Evolutionary conservation across 2,113 vertebrate species (phyloP).

Genomic region (Todiramphus chloris): DNA sequence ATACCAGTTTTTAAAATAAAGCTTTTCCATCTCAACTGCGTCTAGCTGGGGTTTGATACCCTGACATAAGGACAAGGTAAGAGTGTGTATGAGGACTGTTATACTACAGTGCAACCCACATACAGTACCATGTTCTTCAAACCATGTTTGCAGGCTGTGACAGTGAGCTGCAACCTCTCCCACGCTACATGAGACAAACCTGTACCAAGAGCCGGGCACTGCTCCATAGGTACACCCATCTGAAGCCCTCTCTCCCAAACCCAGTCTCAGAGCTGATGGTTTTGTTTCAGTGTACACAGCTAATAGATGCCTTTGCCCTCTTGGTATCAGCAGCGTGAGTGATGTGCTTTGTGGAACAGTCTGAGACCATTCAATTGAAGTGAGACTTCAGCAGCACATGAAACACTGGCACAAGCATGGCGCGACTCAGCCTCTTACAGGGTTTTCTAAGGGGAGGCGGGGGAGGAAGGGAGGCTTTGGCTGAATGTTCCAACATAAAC

Average conservation of each 20-base stretch:
- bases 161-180: background rate
- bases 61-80: background rate
- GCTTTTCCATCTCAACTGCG: background rate
- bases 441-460: background rate
- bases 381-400: background rate
- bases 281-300: background rate
- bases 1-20: background rate
- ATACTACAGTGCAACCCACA: background rate
- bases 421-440: background rate
- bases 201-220: background rate
- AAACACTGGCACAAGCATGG: background rate
- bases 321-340: background rate
- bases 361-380: background rate
- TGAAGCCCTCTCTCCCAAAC: background rate
- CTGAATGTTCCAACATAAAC: background rate
- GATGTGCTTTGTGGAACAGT: background rate
- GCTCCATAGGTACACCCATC: background rate
- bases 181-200: background rate
- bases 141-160: background rate
- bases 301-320: background rate
- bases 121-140: background rate
- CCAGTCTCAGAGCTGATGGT: background rate
- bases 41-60: background rate
- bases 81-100: background rate
- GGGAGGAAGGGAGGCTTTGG: background rate